Percentiles rank a stretch among this genome's conserved stretches.
These are phyloP conservation scores for Platynereis dumerilii DNA, from an alignment of 2,888 invertebrate species.

Conservation along the genomic window DNA sequence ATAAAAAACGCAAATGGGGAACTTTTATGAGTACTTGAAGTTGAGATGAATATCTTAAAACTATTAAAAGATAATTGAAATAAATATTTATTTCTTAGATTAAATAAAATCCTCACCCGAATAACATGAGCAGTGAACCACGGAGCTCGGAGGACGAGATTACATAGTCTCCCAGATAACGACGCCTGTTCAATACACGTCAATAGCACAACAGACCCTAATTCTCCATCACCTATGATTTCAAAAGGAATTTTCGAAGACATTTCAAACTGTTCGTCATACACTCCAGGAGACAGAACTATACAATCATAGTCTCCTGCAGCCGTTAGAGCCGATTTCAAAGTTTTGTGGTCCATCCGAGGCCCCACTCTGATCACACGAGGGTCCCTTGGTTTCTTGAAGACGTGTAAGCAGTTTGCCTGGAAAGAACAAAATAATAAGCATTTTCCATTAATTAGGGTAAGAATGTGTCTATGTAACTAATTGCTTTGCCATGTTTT, in stretches of 20 bases:
- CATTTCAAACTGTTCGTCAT: slow-evolving; percentile 58
- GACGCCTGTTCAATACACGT: slow-evolving; percentile 54
- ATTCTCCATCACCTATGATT: slow-evolving; percentile 50
- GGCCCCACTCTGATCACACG: slow-evolving; percentile 52
- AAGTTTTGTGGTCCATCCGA: slow-evolving; percentile 43
- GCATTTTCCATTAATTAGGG: too few species aligned
- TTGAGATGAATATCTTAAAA: too few species aligned
- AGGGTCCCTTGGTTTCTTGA: slow-evolving; percentile 38
- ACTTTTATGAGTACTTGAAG: too few species aligned
- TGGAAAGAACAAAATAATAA: too few species aligned
- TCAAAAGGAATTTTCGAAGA: slow-evolving; percentile 56
- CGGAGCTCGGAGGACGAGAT: slow-evolving; percentile 53
- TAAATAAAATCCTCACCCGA: slow-evolving; percentile 48
- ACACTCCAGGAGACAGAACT: slow-evolving; percentile 50
- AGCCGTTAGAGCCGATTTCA: slow-evolving; percentile 49
- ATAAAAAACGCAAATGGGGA: too few species aligned
- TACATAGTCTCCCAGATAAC: slow-evolving; percentile 49
- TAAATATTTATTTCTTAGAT: too few species aligned
- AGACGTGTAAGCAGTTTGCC: slow-evolving; percentile 43
- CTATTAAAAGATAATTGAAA: too few species aligned
- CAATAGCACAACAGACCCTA: slow-evolving; percentile 52
- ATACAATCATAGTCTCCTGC: slow-evolving; percentile 53
- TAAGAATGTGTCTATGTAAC: too few species aligned
- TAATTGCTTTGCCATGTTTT: too few species aligned
- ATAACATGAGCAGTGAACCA: slow-evolving; percentile 57